Evolutionary conservation across 2,113 vertebrate species (phyloP).

Genomic region (Rhombomys opimus): DNA sequence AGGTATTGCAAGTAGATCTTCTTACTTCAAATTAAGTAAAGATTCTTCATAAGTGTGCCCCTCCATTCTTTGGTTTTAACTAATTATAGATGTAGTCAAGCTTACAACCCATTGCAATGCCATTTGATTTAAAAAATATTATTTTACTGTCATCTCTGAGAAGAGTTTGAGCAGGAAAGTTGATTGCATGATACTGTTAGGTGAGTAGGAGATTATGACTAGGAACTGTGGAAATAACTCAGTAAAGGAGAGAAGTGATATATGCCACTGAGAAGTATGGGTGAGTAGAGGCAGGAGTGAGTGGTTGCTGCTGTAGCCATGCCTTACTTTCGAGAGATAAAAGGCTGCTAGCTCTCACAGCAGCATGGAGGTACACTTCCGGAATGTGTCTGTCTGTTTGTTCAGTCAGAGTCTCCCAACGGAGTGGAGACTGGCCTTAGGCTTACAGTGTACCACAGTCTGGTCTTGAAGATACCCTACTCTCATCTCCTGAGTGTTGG

Average conservation of each 20-base stretch:
- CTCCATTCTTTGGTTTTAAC: neutral
- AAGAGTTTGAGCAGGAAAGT: neutral
- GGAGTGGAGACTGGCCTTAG: neutral
- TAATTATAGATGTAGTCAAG: neutral
- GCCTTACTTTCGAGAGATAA: neutral
- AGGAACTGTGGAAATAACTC: neutral
- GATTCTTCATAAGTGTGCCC: neutral
- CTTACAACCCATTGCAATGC: neutral
- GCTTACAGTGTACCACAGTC: neutral
- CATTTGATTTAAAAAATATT: constrained; percentile 27
- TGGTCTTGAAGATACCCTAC: neutral
- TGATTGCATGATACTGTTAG: neutral
- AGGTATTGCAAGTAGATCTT: neutral
- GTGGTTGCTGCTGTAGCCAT: neutral
- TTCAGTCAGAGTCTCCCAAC: neutral
- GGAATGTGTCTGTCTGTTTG: neutral
- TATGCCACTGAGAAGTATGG: neutral
- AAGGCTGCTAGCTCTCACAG: neutral
- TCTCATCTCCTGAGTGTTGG: neutral
- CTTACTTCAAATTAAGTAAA: neutral
- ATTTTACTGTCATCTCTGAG: neutral
- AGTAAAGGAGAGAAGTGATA: neutral
- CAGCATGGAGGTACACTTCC: neutral
- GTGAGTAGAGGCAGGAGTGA: neutral
- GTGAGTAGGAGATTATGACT: neutral